Evolutionary conservation across 2,113 vertebrate species (phyloP), one percentile per base, ranked within the genome.

Genomic region (Pygoscelis antarcticus): DNA sequence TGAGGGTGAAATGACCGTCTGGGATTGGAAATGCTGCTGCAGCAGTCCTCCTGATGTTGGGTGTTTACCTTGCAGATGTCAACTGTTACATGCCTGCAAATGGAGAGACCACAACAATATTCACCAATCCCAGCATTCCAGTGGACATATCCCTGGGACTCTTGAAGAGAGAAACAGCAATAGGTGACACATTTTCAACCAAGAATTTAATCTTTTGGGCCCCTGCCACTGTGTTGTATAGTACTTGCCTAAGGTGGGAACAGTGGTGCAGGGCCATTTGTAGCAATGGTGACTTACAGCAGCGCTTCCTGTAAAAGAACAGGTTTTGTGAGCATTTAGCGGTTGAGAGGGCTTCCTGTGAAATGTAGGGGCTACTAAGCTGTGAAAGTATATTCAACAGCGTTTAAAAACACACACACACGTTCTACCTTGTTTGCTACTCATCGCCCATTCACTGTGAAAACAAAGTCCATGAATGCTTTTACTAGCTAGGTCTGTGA

Each of bases 81-180:
- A 99, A 55, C 95, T 99, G 99, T 92, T 99, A 98, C 97, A 99
- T 99, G 99, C 99, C 99, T 0, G 99, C 99, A 13, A 99, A 99
- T 0, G 99, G 99, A 3, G 99, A 99, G 97, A 99, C 99, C 0
- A 97, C 95, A 1, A 98, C 98, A 0, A 95, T 99, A 70, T 97
- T 98, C 12, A 99, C 99, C 4, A 99, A 99, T 88, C 99, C 99
- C 90, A 99, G 99, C 93, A 99, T 99, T 34, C 99, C 99, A 0
- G 99, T 99, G 92, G 99, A 99, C 86, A 99, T 99, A 44, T 99
- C 99, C 0, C 98, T 99, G 83, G 99, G 99, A 51, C 98, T 99
- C 69, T 97, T 99, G 55, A 99, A 99, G 96, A 98, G 99, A 91
- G 99, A 99, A 92, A 98, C 99, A 79, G 98, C 98, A 1, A 98